phyloP scores from a whole-genome alignment of 2,113 vertebrate genomes.

The Pantherophis guttatus region DNA sequence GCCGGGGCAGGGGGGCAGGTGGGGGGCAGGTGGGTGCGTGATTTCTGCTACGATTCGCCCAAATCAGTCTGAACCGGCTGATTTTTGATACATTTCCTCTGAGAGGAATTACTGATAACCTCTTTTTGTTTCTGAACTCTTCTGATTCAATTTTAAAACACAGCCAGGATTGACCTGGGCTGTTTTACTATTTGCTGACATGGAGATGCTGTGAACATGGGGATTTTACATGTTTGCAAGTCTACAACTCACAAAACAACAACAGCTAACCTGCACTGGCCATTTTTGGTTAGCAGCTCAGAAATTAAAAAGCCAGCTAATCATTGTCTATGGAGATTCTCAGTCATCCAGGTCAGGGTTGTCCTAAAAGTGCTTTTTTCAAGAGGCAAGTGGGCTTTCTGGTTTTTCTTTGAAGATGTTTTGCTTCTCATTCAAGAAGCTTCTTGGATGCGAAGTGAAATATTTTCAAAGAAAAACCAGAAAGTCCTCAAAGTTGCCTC shows the following conservation, averaged over 20 bases:
- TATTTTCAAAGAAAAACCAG: too few species aligned
- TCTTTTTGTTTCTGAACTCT: background rate
- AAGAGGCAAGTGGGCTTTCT: too few species aligned
- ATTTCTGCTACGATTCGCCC: too few species aligned
- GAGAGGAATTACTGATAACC: background rate
- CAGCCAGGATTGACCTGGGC: background rate
- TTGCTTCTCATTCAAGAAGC: too few species aligned
- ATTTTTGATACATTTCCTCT: background rate
- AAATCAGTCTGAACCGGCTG: too few species aligned
- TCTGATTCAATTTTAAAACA: background rate
- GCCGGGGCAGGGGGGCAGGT: too few species aligned
- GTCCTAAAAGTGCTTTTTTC: too few species aligned
- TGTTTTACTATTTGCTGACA: background rate
- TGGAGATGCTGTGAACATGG: background rate
- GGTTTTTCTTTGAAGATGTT: too few species aligned
- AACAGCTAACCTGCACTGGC: background rate
- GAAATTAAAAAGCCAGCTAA: background rate
- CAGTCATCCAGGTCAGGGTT: too few species aligned
- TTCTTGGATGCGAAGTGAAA: too few species aligned
- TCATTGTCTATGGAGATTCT: background rate
- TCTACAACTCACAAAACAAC: background rate
- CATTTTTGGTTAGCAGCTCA: background rate
- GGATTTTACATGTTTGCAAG: background rate
- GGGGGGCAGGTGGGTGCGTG: too few species aligned
- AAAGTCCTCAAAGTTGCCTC: too few species aligned